Conservation (phyloP, 2,888 invertebrate genomes). For the Formica aserva region DNA sequence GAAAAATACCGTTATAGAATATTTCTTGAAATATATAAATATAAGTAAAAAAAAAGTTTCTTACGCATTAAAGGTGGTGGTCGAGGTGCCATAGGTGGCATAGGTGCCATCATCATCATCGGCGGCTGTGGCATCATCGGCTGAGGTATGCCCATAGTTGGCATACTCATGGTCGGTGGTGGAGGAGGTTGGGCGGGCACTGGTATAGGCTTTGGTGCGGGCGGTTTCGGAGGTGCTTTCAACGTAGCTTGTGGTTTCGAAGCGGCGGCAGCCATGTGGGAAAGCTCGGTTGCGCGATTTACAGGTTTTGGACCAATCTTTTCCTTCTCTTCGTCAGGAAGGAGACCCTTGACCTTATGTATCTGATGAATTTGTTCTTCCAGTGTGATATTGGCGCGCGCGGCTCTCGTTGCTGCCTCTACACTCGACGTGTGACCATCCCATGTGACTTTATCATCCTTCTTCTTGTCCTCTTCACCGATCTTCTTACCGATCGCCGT, state of each 20-base stretch:
- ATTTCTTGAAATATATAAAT: not conserved
- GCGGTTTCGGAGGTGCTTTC: conserved; percentile 84
- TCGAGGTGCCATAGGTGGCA: conserved; percentile 86
- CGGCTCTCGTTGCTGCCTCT: conserved; percentile 97
- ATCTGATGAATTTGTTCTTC: conserved; percentile 99
- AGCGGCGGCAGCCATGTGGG: conserved; percentile 84
- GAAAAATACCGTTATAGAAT: not conserved
- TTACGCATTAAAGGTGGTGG: conserved; percentile 88
- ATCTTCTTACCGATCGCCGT: conserved; percentile 99
- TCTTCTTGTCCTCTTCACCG: conserved; percentile 94
- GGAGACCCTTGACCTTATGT: conserved; percentile 97
- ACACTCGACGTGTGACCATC: conserved; percentile 99
- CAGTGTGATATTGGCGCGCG: conserved; percentile 97
- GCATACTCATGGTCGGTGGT: conserved; percentile 83
- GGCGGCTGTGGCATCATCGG: conserved; percentile 87
- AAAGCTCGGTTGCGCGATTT: conserved; percentile 82
- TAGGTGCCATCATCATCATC: conserved; percentile 89
- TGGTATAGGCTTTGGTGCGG: conserved; percentile 83
- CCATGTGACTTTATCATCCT: conserved; percentile 98
- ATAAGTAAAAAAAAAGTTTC: conserved; percentile 64
- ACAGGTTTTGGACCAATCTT: conserved; percentile 97
- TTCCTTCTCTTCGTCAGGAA: conserved; percentile 98
- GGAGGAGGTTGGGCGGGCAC: conserved; percentile 85
- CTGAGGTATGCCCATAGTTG: conserved; percentile 86
- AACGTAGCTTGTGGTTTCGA: conserved; percentile 83